Conservation (phyloP, 2,113 vertebrate species). For the Phaetusa simplex region DNA sequence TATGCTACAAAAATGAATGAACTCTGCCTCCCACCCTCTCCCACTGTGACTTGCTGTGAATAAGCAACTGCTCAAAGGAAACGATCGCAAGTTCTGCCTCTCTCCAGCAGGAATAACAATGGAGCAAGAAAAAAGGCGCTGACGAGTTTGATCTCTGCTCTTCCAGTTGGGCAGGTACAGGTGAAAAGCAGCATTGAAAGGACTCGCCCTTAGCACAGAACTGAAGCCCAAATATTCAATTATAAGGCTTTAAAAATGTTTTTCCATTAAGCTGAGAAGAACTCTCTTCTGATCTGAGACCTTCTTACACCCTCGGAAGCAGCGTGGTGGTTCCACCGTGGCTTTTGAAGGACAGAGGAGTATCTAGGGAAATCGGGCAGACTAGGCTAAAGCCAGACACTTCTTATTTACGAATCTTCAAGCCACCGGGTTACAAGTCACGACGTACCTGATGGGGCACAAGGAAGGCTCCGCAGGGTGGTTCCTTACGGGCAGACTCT, state of each 20-base stretch:
- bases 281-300: neutral
- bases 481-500: neutral
- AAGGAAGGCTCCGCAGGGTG: neutral
- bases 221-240: neutral
- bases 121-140: neutral
- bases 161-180: neutral
- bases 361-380: neutral
- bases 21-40: conserved; percentile 64
- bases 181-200: neutral
- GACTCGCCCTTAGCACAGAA: neutral
- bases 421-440: neutral
- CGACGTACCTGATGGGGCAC: neutral
- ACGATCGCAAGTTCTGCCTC: neutral
- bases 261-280: neutral
- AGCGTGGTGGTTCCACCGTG: rapidly evolving
- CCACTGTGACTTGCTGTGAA: conserved; percentile 61
- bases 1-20: conserved; percentile 64
- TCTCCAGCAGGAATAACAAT: conserved; percentile 18
- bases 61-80: conserved; percentile 39
- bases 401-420: neutral
- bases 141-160: neutral
- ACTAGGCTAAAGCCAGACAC: neutral
- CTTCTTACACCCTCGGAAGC: neutral
- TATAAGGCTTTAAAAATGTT: neutral
- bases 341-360: neutral